phyloP scores from a whole-genome alignment of 2,113 vertebrate species.

The Speoplatyrhinus poulsoni region DNA sequence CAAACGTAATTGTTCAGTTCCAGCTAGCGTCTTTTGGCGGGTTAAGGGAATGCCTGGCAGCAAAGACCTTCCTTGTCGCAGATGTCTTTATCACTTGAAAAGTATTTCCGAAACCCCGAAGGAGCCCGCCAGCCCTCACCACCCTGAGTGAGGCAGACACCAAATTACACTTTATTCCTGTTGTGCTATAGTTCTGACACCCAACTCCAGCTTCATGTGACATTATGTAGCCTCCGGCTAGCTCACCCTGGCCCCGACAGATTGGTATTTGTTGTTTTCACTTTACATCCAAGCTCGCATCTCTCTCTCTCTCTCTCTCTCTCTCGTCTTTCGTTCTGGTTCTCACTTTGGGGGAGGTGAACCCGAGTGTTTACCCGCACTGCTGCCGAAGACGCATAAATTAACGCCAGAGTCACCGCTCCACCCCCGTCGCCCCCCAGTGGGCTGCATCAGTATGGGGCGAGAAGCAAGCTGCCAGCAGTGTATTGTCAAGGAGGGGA shows the following conservation, averaged over 20 bases:
- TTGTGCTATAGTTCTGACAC: slow-evolving; percentile 45
- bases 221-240: slow-evolving; percentile 62
- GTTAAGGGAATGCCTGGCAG: slow-evolving; percentile 22
- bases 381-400: slow-evolving; percentile 73
- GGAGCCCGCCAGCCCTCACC: slow-evolving; percentile 35
- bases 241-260: slow-evolving; percentile 63
- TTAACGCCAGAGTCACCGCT: slow-evolving; percentile 59
- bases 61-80: slow-evolving; percentile 37
- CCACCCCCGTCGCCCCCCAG: slow-evolving; percentile 67
- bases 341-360: slow-evolving; percentile 71
- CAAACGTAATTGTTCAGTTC: slow-evolving; percentile 46
- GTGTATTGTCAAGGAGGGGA: slow-evolving; percentile 64
- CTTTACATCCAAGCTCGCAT: slow-evolving; percentile 42
- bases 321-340: slow-evolving; percentile 68
- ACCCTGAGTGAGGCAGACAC: slow-evolving; percentile 46
- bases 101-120: slow-evolving; percentile 56
- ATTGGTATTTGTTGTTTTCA: slow-evolving; percentile 41
- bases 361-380: slow-evolving; percentile 69
- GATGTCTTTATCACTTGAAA: slow-evolving; percentile 58
- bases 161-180: slow-evolving; percentile 43
- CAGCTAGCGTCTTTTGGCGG: slow-evolving; percentile 44
- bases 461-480: slow-evolving; percentile 73
- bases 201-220: slow-evolving; percentile 24
- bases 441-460: slow-evolving; percentile 76
- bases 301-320: slow-evolving; percentile 68